Evolutionary conservation across 2,888 invertebrate genomes (phyloP).

Genomic region (Leucoptera coffeella): DNA sequence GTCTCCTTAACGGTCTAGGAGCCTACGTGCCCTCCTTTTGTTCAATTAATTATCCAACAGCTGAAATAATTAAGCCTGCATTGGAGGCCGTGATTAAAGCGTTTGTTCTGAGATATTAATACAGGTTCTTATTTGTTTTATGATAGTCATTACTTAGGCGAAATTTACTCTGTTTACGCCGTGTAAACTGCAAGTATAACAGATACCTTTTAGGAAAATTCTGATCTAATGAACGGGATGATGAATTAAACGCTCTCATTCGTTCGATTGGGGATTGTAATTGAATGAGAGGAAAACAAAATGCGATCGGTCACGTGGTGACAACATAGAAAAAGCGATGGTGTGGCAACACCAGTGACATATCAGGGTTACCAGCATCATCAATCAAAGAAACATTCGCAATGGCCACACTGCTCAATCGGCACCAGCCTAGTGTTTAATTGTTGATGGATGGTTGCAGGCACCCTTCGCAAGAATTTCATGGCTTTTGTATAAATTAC

Average conservation of each 20-base stretch:
- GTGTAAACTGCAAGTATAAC: conserved; percentile 7
- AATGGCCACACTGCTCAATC: conserved; percentile 38
- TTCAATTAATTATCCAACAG: conserved; percentile 42
- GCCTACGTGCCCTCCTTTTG: conserved; percentile 34
- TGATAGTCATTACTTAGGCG: conserved; percentile 21
- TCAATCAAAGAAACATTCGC: conserved; percentile 36
- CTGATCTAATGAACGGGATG: too few relatives aligned
- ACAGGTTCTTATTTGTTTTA: conserved; percentile 25
- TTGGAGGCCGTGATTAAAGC: conserved; percentile 28
- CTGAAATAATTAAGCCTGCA: conserved; percentile 38
- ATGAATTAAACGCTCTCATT: conserved; percentile 11
- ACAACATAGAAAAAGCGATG: conserved; percentile 22
- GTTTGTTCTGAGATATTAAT: conserved; percentile 22
- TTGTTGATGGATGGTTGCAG: conserved; percentile 40
- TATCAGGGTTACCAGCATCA: conserved; percentile 26
- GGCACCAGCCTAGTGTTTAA: conserved; percentile 40
- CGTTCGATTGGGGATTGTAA: conserved; percentile 11
- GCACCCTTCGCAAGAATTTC: conserved; percentile 22
- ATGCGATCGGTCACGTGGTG: conserved; percentile 26
- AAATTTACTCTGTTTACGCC: too few relatives aligned
- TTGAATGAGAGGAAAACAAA: conserved; percentile 7
- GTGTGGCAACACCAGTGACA: conserved; percentile 15
- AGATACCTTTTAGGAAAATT: conserved; percentile 15
- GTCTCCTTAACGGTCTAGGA: conserved; percentile 21
- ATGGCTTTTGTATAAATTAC: too few relatives aligned